Base-by-base conservation (phyloP, 2,113 vertebrate species). In the Gymnorhina tibicen region DNA sequence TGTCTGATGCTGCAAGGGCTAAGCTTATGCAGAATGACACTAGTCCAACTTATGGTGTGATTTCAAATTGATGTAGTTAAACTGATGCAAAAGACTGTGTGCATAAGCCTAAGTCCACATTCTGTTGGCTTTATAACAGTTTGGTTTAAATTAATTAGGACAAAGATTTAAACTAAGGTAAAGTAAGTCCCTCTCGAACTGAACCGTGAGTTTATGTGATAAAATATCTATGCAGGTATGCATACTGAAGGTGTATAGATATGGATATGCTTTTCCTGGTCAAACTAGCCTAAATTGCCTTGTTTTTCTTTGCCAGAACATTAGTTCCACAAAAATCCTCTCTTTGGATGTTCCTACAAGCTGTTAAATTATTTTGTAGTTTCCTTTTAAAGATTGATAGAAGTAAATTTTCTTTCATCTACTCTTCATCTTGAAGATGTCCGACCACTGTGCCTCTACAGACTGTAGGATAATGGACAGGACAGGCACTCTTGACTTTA, bases 61-160 rank as follows among this genome's bases (percentile, higher is more conserved):
- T 91, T 93, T 85, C 78, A 73, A 76, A 74, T 35, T 33, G 32
- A 52, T 72, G 16, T 47, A 52, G 49, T 78, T 75, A 64, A 84
- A 82, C 26, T 68, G 72, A 80, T 85, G 66, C 37, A 59, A 22
- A 91, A 53, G 62, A 59, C 37, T 69, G 16, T 72, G 19, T 85
- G 49, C 69, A 17, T 66, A 87, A 88, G 80, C 69, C 53, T 63
- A 87, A 84, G 73, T 91, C 74, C 73, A 72, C 50, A 73, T 75
- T 85, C 68, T 72, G 7, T 39, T 92, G 17, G 58, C 68, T 93
- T 82, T 73, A 6, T 59, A 85, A 49, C 27, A 59, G 68, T 84
- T 93, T 68, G 30, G 27, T 79, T 96, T 79, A 87, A 95, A 78
- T 87, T 60, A 79, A 82, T 93, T 89, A 85, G 77, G 66, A 87